Evolutionary conservation across 2,113 vertebrate genomes (phyloP), one percentile per base, ranked within the genome.

Genomic region (Hypocryptadius cinnamomeus): DNA sequence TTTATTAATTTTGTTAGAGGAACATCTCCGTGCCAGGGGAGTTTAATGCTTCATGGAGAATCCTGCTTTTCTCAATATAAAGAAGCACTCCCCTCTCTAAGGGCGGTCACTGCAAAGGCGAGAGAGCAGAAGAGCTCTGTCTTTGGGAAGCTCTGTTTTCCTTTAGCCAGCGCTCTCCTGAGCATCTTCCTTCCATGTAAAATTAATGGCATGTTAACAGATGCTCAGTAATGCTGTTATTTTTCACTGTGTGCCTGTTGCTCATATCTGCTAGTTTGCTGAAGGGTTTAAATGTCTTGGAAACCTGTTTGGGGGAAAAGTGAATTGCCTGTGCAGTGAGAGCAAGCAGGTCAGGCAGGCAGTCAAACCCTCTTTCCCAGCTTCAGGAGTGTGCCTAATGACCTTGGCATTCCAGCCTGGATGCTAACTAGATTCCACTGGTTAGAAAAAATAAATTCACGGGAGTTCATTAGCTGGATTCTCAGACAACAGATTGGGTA

Each of bases 1-100:
- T 95, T 92, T 88, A 90, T 73, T 89, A 92, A 84, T 57, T 94
- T 90, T 1, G 1, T 92, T 93, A 90, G 20, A 88, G 45, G 69
- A 80, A 65, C 61, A 90, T 80, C 37, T 87, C 42, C 50, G 33
- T 90, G 51, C 72, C 22, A 15, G 2, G 0, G 57, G 77, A 79
- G 15, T 78, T 90, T 64, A 88, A 68, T 68, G 65, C 61, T 66
- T 92, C 73, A 18, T 51, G 78, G 65, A 89, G 57, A 90, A 69
- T 81, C 40, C 56, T 71, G 50, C 47, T 88, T 90, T 83, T 5
- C 2, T 80, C 65, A 63, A 6, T 54, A 33, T 31, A 54, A 77
- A 71, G 57, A 40, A 83, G 44, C 16, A 17, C 56, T 89, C 15
- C 6, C 9, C 13, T 85, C 15, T 77, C 63, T 40, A 8, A 59